phyloP scores from a whole-genome alignment of 2,888 invertebrate genomes.

The Anaspis maculata region DNA sequence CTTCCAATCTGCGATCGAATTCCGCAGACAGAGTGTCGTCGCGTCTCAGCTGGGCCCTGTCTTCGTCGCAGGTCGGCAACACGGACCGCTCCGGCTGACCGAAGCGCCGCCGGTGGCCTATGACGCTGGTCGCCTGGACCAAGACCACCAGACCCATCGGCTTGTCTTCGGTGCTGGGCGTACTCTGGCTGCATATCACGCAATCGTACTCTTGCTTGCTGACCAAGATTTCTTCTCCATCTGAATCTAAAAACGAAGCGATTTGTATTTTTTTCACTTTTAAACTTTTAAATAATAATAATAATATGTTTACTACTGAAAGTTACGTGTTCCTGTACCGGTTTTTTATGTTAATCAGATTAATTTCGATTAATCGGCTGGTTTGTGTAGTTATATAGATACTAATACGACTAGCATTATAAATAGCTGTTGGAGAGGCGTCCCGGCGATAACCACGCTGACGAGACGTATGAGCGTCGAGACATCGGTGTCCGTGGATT shows the following conservation, averaged over 20 bases:
- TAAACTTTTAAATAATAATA: no score
- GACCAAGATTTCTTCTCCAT: constrained; percentile 50
- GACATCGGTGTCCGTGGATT: no score
- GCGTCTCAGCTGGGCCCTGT: constrained; percentile 48
- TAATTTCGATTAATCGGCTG: no score
- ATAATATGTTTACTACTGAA: no score
- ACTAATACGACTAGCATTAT: no score
- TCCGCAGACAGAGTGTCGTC: constrained; percentile 64
- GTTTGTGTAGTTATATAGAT: no score
- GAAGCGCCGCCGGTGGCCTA: constrained; percentile 61
- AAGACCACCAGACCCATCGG: constrained; percentile 86
- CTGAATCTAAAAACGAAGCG: constrained; percentile 44
- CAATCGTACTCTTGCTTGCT: constrained; percentile 76
- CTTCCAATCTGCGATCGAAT: constrained; percentile 68
- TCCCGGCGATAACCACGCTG: no score
- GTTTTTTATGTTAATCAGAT: no score
- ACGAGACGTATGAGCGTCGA: no score
- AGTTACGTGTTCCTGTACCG: no score
- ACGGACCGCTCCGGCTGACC: constrained; percentile 48
- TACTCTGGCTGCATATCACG: constrained; percentile 89
- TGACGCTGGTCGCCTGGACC: constrained; percentile 79
- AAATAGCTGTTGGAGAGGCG: no score
- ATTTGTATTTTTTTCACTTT: no score
- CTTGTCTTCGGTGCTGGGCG: constrained; percentile 72
- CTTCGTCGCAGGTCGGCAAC: constrained; percentile 58